These are phyloP conservation scores for Saturnia pavonia DNA, from an alignment of 2,888 invertebrate species.

Conservation along the genomic window DNA sequence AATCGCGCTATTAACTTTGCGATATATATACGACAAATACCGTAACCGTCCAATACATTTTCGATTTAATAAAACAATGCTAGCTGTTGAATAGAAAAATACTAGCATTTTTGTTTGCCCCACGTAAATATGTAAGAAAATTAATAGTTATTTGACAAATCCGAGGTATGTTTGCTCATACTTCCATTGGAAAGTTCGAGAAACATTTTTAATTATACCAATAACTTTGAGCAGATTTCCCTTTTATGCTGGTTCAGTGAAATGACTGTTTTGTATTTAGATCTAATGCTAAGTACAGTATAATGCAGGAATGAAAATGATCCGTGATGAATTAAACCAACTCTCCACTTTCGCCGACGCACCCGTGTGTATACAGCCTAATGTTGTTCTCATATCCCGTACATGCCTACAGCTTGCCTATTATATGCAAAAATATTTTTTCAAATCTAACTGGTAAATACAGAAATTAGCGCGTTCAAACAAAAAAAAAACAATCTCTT, in stretches of 20 bases:
- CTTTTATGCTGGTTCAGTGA: background rate
- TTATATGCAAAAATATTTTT: too few relatives aligned
- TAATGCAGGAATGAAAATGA: too few relatives aligned
- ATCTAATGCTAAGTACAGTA: too few relatives aligned
- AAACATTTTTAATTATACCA: background rate
- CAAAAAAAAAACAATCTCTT: too few relatives aligned
- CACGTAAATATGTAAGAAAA: background rate
- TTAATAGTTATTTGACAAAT: background rate
- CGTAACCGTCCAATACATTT: background rate
- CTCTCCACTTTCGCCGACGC: too few relatives aligned
- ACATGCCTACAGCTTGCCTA: too few relatives aligned
- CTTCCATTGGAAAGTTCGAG: background rate
- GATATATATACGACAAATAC: constrained; percentile 1
- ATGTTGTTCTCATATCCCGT: too few relatives aligned
- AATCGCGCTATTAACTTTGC: constrained; percentile 16
- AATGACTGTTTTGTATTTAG: background rate
- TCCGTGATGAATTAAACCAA: too few relatives aligned
- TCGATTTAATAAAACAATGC: background rate
- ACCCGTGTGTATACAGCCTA: too few relatives aligned
- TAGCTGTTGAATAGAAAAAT: background rate
- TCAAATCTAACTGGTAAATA: too few relatives aligned
- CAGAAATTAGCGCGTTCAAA: too few relatives aligned
- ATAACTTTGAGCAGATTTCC: background rate
- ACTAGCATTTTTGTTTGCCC: background rate
- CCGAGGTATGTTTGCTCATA: background rate